Evolutionary conservation across 1,140 invertebrate genomes (phyloP), one percentile per base, ranked within the genome.

Genomic region (Scaptomyza montana): DNA sequence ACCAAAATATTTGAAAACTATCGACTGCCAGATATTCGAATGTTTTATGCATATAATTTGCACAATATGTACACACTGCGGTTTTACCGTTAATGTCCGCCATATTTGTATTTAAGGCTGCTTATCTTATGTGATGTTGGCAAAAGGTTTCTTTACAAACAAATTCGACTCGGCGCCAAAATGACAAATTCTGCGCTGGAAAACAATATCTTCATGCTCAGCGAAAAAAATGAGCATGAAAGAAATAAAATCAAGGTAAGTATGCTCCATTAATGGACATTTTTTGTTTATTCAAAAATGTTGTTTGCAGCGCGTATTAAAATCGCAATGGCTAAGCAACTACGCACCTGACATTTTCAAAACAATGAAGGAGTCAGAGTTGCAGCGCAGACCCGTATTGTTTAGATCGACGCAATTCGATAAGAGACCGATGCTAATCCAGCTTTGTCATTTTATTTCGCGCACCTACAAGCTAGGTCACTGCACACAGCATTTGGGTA

Each of bases 301-400:
- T 0, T 9, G 12, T 51, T 72, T 64, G 1, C 21, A 85, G 77
- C 74, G 81, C 54, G n/a, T 85, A 19, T 51, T 45, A 5, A 85
- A 69, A 50, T 60, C 54, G 0, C 63, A 74, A 9, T 89, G 85
- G 84, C 6, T 77, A 5, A 78, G 25, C n/a, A 64, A 89, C 10
- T 89, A 89, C 19, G 80, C 79, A 3, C 9, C 10, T 3, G 84
- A 89, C 54, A 89, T 89, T 19, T 84, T 78, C n/a, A 9, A 56
- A 4, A 75, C 73, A 36, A 74, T 89, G 77, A 61, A 43, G 43
- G 77, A 89, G 51, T 57, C 65, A 7, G 84, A 89, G 70, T 9
- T 55, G 47, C 66, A 45, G 2, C 77, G 84, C 5, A 67, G 61
- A 3, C 80, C 66, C 1, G 12, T 84, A 2, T 13, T 21, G 1